phyloP scores from a whole-genome alignment of 2,888 invertebrate species.

The Scrobipalpa costella region DNA sequence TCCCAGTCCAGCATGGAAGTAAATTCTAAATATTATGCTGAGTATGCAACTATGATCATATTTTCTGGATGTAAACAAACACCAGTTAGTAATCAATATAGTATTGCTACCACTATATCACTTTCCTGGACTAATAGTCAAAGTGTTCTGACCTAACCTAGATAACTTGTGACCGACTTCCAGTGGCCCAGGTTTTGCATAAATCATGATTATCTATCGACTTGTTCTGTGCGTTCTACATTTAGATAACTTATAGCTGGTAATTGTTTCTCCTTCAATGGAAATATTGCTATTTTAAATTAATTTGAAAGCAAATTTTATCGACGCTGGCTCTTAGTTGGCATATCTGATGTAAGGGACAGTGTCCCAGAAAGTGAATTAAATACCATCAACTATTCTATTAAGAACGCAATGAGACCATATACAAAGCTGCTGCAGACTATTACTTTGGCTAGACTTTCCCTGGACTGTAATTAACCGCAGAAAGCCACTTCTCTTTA shows the following conservation, averaged over 20 bases:
- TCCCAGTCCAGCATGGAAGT: too few species aligned
- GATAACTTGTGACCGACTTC: conserved; percentile 17
- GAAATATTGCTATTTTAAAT: background rate
- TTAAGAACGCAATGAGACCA: background rate
- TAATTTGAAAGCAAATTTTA: background rate
- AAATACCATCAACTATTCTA: background rate
- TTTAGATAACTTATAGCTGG: conserved; percentile 5
- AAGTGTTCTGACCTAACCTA: conserved; percentile 15
- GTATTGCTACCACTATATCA: background rate
- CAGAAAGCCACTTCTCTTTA: background rate
- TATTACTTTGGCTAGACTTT: background rate
- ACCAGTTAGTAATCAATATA: too few species aligned
- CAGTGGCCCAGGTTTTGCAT: conserved; percentile 19
- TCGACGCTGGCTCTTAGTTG: background rate
- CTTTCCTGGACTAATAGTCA: conserved; percentile 3
- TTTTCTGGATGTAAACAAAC: too few species aligned
- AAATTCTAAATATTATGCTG: too few species aligned
- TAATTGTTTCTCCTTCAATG: conserved; percentile 13
- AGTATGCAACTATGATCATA: too few species aligned
- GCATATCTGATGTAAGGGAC: too few species aligned
- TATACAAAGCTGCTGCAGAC: background rate
- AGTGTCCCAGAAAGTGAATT: too few species aligned
- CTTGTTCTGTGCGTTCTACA: background rate
- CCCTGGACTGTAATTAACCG: background rate
- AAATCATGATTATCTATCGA: conserved; percentile 17